Evolutionary conservation across 2,797 vertebrate genomes (phyloP).

Genomic region (Eurystomus glaucurus): DNA sequence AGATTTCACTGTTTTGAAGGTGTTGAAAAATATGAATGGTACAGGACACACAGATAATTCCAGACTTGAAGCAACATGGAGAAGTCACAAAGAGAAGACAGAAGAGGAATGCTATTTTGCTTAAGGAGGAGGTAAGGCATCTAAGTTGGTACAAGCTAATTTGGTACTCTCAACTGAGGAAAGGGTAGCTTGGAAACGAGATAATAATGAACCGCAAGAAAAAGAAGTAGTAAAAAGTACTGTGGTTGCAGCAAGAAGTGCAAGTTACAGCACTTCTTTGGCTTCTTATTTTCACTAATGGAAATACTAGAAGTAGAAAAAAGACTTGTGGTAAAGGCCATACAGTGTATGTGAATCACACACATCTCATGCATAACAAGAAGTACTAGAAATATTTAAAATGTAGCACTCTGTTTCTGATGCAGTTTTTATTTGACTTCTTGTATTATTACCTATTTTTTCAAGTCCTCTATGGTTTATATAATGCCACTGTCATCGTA

Average conservation of each 20-base stretch:
- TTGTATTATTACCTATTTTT: background rate
- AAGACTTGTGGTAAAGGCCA: background rate
- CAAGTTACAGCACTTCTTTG: background rate
- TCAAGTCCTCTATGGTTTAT: background rate
- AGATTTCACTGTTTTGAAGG: background rate
- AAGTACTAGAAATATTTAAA: background rate
- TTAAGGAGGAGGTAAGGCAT: background rate
- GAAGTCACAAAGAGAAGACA: background rate
- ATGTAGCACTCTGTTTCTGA: background rate
- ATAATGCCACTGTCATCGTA: background rate
- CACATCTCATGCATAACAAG: background rate
- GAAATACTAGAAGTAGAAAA: background rate
- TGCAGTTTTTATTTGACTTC: background rate
- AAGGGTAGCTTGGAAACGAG: background rate
- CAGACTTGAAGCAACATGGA: background rate
- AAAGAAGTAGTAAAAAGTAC: background rate
- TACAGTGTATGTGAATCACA: background rate
- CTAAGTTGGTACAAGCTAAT: background rate
- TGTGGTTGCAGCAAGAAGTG: background rate
- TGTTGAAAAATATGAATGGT: background rate
- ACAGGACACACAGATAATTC: background rate
- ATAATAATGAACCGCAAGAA: background rate
- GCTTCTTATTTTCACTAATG: background rate
- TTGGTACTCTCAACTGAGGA: background rate
- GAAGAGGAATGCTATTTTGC: background rate